These are phyloP conservation scores for Okapia johnstoni DNA, from an alignment of 2,113 vertebrate genomes.

Conservation along the genomic window DNA sequence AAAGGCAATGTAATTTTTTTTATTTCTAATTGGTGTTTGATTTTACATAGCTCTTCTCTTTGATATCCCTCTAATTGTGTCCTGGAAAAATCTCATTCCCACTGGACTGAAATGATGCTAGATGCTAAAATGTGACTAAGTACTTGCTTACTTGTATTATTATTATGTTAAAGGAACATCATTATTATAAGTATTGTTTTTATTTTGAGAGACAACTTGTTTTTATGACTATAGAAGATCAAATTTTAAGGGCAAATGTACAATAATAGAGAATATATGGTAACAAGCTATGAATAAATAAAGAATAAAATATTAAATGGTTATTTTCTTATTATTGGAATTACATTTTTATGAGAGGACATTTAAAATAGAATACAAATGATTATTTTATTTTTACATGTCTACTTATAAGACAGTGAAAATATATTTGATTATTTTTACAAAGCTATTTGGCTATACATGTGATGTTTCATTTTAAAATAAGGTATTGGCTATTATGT, in stretches of 20 bases:
- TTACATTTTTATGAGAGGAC: neutral
- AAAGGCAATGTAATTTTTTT: neutral
- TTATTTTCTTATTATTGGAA: conserved; percentile 7
- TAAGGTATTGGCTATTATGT: neutral
- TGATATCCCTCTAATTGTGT: neutral
- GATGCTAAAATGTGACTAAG: neutral
- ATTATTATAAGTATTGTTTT: neutral
- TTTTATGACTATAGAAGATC: neutral
- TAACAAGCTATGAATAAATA: neutral
- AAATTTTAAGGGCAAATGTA: neutral
- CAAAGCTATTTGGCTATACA: neutral
- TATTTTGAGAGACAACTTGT: neutral
- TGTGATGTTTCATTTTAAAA: conserved; percentile 25
- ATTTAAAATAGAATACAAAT: neutral
- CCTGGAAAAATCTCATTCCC: neutral
- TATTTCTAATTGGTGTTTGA: conserved; percentile 16
- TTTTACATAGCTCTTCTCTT: neutral
- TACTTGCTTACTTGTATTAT: neutral
- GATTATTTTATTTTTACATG: conserved; percentile 3
- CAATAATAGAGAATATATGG: neutral
- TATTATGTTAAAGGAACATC: neutral
- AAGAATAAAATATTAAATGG: neutral
- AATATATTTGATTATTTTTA: neutral
- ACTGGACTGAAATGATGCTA: neutral
- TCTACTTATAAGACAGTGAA: neutral